These are phyloP conservation scores for Dipodomys spectabilis DNA, from an alignment of 2,113 vertebrate genomes.

Conservation along the genomic window DNA sequence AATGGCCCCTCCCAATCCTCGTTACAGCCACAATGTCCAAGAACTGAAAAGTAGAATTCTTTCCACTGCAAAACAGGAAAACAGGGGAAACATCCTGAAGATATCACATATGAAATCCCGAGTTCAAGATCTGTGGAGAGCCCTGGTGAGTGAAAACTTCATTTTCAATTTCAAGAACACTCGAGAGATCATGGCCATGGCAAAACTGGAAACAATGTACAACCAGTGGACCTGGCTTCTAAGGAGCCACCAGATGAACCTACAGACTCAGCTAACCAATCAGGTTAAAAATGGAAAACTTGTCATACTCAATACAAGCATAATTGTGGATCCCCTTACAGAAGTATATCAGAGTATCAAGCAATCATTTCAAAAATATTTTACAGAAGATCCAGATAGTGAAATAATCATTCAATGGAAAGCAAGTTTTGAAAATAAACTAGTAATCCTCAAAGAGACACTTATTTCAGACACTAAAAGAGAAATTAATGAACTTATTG, in stretches of 20 bases:
- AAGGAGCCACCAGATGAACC: conserved; percentile 65
- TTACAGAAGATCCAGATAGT: conserved; percentile 70
- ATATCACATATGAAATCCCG: conserved; percentile 73
- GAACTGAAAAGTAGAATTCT: conserved; percentile 77
- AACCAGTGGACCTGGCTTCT: conserved; percentile 82
- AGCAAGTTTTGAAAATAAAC: conserved; percentile 69
- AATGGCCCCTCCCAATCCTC: conserved; percentile 81
- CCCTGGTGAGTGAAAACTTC: conserved; percentile 81
- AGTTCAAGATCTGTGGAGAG: conserved; percentile 80
- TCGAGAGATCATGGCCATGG: conserved; percentile 77
- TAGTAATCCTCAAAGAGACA: conserved; percentile 56
- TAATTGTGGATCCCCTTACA: conserved; percentile 8
- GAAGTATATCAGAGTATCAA: conserved; percentile 56
- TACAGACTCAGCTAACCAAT: conserved; percentile 75
- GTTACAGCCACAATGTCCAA: conserved; percentile 82
- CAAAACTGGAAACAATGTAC: conserved; percentile 77
- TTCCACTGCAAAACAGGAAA: conserved; percentile 55
- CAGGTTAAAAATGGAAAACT: conserved; percentile 75
- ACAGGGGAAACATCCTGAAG: conserved; percentile 37
- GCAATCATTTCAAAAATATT: conserved; percentile 71
- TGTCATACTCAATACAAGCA: fast-evolving
- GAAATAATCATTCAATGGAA: conserved; percentile 81
- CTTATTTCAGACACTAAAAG: conserved; percentile 66
- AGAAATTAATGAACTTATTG: conserved; percentile 58
- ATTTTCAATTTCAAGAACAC: conserved; percentile 85